Evolutionary conservation across 2,888 invertebrate species (phyloP).

Genomic region (Agriopis marginaria): DNA sequence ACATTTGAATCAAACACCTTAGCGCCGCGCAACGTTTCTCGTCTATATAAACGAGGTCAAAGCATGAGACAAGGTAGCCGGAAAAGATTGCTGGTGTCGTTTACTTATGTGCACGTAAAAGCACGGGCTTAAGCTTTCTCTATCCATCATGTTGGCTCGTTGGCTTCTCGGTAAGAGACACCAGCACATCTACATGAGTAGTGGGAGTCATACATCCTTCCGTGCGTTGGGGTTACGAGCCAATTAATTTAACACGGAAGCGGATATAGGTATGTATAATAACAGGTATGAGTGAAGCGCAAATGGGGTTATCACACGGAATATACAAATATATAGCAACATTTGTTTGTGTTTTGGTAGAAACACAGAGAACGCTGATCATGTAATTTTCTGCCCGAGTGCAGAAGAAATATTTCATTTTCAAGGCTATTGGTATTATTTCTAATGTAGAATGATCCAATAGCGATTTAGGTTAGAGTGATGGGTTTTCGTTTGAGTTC

Average conservation of each 20-base stretch:
- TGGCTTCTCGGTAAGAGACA: conserved; percentile 51
- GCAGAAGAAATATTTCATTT: conserved; percentile 44
- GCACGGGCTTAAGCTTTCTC: conserved; percentile 23
- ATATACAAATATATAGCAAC: conserved; percentile 45
- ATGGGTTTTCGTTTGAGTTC: conserved; percentile 38
- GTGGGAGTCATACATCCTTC: conserved; percentile 82
- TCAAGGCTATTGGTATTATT: conserved; percentile 48
- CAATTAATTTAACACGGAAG: conserved; percentile 85
- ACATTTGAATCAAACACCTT: too few relatives aligned
- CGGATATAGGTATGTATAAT: conserved; percentile 65
- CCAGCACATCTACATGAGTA: conserved; percentile 80
- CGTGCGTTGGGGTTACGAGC: conserved; percentile 71
- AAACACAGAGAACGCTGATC: conserved; percentile 42
- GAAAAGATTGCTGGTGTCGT: conserved; percentile 16
- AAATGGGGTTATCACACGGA: conserved; percentile 77
- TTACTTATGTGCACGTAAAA: conserved; percentile 23
- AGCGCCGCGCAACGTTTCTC: too few relatives aligned
- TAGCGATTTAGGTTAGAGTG: conserved; percentile 25
- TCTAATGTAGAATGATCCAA: conserved; percentile 39
- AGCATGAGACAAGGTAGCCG: conserved; percentile 1
- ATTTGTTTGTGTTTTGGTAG: conserved; percentile 43
- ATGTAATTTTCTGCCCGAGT: conserved; percentile 46
- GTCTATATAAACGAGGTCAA: conserved; percentile 13
- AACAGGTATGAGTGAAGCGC: conserved; percentile 66
- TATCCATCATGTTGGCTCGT: conserved; percentile 26